Evolutionary conservation across 2,888 invertebrate species (phyloP), one percentile per base, ranked within the genome.

Genomic region (Drosophila neotestacea): DNA sequence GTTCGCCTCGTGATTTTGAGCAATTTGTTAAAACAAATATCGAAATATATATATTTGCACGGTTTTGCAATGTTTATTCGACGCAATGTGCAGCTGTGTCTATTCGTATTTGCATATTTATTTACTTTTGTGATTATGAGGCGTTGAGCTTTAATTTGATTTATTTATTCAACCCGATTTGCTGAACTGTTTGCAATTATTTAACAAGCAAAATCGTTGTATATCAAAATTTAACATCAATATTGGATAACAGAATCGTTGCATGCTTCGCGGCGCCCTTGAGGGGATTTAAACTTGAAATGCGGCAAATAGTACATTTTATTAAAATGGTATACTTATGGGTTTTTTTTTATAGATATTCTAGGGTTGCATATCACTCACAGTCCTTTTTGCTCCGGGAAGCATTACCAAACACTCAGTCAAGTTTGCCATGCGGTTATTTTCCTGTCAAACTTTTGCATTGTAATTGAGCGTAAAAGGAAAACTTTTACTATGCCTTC

Each of bases 401-500:
- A 73, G 73, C 72, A 77, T 67, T 74, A 63, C 60, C 5, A 77
- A 72, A 83, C 73, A 77, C 81, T 28, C 16, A 39, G 52, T 56
- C 70, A 88, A 87, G 77, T 83, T 83, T 66, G 80, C 70, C 81
- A 79, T 82, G 73, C 71, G 85, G 89, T 89, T 88, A 89, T 85
- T 89, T 75, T 86, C 71, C 84, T 86, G 84, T 83, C 90, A 89
- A 85, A 89, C 70, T 85, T 86, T 71, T 78, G 81, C 84, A 88
- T 90, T 86, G 85, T 86, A 86, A 90, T 86, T 88, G 90, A 86
- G 90, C 88, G 85, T 86, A 86, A 86, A 83, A 70, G 89, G 71
- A 86, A 90, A 89, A 85, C 81, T 85, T 85, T 85, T 76, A 70
- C 86, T 88, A 67, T 58, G 39, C 73, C 56, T 10, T 51, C 59